A percentile compares a stretch with the other conserved stretches of the same genome.
phyloP scores from a whole-genome alignment of 2,888 invertebrate genomes.

The Nemotelus pantherinus region DNA sequence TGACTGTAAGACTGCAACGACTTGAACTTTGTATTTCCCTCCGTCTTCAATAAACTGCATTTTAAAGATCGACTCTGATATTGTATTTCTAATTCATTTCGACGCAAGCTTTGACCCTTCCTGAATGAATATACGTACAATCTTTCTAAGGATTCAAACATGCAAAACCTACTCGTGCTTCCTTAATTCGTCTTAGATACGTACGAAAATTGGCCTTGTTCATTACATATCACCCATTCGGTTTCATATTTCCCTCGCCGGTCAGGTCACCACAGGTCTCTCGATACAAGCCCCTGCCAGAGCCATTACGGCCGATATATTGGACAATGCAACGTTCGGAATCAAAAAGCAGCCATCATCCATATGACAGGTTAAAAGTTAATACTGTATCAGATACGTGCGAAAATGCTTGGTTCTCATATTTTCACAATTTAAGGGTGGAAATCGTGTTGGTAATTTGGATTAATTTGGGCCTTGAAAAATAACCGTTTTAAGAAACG shows the following conservation, averaged over 20 bases:
- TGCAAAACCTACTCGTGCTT: neutral
- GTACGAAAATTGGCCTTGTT: neutral
- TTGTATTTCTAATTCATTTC: neutral
- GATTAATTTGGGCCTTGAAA: slow-evolving; percentile 15
- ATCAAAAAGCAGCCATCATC: no score
- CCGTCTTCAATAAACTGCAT: no score
- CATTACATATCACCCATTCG: neutral
- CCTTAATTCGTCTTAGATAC: neutral
- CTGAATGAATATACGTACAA: neutral
- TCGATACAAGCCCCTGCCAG: no score
- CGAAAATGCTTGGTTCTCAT: no score
- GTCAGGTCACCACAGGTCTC: no score
- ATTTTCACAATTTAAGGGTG: neutral
- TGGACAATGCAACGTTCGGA: no score
- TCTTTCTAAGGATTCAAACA: slow-evolving; percentile 24
- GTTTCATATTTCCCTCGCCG: neutral
- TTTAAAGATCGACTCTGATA: no score
- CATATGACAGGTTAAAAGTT: no score
- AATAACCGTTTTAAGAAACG: neutral
- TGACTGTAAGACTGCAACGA: no score
- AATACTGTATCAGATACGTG: no score
- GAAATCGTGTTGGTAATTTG: neutral
- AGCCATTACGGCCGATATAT: no score
- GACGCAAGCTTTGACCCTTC: slow-evolving; percentile 6
- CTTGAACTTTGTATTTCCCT: no score